Percentiles rank a stretch among this genome's conserved stretches.
phyloP scores from a whole-genome alignment of 2,888 invertebrate species.

The Luperina nickerlii region DNA sequence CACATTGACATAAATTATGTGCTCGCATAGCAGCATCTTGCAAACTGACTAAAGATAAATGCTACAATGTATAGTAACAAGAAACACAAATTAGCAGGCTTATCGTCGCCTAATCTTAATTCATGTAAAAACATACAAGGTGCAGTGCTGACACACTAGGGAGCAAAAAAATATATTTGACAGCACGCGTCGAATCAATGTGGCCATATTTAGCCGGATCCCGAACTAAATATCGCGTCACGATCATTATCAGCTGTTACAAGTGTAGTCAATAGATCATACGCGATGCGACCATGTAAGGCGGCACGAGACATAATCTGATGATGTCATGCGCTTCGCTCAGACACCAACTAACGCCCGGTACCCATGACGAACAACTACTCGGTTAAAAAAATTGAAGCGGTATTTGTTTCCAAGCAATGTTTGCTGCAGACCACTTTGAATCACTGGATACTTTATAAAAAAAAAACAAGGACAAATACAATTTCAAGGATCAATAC shows the following conservation, averaged over 20 bases:
- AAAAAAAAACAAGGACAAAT: slow-evolving; percentile 9
- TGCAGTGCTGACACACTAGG: slow-evolving; percentile 65
- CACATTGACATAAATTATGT: slow-evolving; percentile 53
- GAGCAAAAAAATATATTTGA: slow-evolving; percentile 60
- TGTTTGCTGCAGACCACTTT: slow-evolving; percentile 23
- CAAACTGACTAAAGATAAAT: slow-evolving; percentile 50
- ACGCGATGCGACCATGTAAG: slow-evolving; percentile 86
- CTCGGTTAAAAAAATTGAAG: slow-evolving; percentile 50
- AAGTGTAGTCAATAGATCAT: slow-evolving; percentile 84
- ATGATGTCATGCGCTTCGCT: slow-evolving; percentile 85
- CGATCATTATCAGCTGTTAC: slow-evolving; percentile 84
- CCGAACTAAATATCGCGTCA: slow-evolving; percentile 78
- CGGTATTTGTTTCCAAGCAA: slow-evolving; percentile 48
- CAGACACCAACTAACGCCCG: slow-evolving; percentile 70
- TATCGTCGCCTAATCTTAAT: slow-evolving; percentile 69
- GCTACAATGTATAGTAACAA: slow-evolving; percentile 54
- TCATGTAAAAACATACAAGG: slow-evolving; percentile 63
- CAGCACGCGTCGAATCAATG: slow-evolving; percentile 68
- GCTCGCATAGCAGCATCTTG: slow-evolving; percentile 43
- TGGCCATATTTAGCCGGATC: slow-evolving; percentile 78
- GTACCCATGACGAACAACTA: slow-evolving; percentile 70
- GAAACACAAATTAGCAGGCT: slow-evolving; percentile 59
- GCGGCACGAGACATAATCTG: slow-evolving; percentile 82
- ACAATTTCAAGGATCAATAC: slow-evolving; percentile 15
- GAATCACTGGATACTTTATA: neutral